Evolutionary conservation across 2,888 invertebrate species (phyloP), one percentile per base, ranked within the genome.

Genomic region (Flabesymbios commensalis): DNA sequence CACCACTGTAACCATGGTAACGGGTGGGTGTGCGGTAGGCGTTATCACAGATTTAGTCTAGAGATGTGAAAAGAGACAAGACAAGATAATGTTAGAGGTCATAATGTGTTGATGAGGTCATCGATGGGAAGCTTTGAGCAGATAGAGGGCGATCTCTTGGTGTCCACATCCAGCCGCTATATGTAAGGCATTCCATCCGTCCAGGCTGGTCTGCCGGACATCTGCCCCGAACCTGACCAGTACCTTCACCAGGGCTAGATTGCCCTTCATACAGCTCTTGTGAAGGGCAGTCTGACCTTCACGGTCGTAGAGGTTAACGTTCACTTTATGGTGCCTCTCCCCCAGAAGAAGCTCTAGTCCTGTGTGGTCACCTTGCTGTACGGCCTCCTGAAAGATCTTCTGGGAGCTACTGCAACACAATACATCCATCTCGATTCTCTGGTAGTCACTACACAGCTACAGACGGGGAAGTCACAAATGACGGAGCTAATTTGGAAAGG

Each of bases 121-220:
- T 22, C 63, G 59, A 39, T 45, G 26, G 41, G 24, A 52, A 17
- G 53, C 60, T 32, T 54, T 63, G 43, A 69, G 57, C 10, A 69
- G 55, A 45, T 64, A 69, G 14, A 65, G 28, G n/a, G 64, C 59
- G 29, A 69, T 63, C 3, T 66, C 63, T 24, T 33, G 55, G 47
- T 83, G 82, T 4, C 83, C 83, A 1, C 80, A 77, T 57, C 75
- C 83, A 3, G 79, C 79, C 1, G 83, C 83, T n/a, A 83, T 78
- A 63, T 80, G 80, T 17, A 80, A 61, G 4, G 79, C 75, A 61
- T 75, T 80, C 83, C 83, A 83, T 1, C 83, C 83, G 64, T 83
- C 83, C 10, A 80, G 69, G 69, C 82, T 83, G 5, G 82, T 80
- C 59, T 83, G 73, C 49, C 75, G 72, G 2, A 80, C 76, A 68